Percentiles rank a stretch among this genome's conserved stretches.
These are phyloP conservation scores for Drosophila kanekoi DNA, from an alignment of 2,888 invertebrate species.

Conservation along the genomic window DNA sequence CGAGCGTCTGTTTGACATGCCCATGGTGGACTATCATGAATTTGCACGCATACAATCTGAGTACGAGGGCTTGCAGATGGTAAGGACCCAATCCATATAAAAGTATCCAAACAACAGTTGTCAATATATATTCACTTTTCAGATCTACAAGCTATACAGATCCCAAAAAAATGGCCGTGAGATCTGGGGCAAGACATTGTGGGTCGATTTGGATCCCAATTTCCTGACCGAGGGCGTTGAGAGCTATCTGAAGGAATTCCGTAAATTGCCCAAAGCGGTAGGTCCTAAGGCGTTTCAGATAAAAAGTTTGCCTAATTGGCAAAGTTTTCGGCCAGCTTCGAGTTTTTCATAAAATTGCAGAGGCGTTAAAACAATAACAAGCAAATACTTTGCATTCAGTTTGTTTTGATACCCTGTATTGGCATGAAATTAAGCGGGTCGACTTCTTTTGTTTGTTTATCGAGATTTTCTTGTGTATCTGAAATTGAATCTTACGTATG, in stretches of 20 bases:
- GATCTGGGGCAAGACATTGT: conserved; percentile 93
- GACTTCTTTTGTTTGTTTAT: neutral
- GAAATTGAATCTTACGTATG: neutral
- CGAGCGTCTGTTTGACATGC: conserved; percentile 94
- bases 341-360: conserved; percentile 68
- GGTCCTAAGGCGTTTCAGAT: conserved; percentile 76
- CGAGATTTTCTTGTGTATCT: neutral
- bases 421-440: neutral
- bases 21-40: conserved; percentile 92
- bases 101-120: too few relatives aligned
- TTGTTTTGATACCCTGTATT: conserved; percentile 39
- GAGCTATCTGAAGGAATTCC: conserved; percentile 91
- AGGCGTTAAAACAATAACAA: conserved; percentile 59
- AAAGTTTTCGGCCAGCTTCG: conserved; percentile 64
- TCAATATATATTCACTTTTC: conserved; percentile 2
- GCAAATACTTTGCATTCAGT: conserved; percentile 49
- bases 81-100: conserved; percentile 38
- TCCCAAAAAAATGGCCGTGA: conserved; percentile 92
- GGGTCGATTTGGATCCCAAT: conserved; percentile 94
- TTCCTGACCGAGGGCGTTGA: conserved; percentile 95
- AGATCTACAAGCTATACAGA: conserved; percentile 91
- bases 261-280: conserved; percentile 89
- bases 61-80: conserved; percentile 88
- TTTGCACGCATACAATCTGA: conserved; percentile 89
- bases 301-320: conserved; percentile 72